A percentile compares a stretch with the other conserved stretches of the same genome.
Conservation (phyloP, 30 jellyfish, hydroid and myxozoan species). For the Rhopilema esculentum region DNA sequence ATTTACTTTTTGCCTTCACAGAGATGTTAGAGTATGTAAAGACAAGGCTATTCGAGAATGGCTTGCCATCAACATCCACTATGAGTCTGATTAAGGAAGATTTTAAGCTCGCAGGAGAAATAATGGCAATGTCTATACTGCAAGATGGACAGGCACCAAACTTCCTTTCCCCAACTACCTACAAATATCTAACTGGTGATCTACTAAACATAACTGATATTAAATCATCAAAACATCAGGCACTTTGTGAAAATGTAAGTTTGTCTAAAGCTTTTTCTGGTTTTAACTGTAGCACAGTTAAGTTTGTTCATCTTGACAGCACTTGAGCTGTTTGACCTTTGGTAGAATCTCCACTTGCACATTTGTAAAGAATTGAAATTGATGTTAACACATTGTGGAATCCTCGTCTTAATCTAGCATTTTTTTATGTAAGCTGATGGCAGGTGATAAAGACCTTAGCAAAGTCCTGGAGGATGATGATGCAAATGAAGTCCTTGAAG, state of each 20-base stretch:
- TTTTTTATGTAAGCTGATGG: constrained; percentile 3
- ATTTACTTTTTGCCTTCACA: background rate
- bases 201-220: background rate
- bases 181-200: constrained; percentile 18
- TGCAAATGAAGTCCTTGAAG: constrained; percentile 2
- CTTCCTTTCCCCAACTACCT: constrained; percentile 12
- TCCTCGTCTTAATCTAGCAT: constrained; percentile 1
- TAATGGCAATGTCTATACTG: constrained; percentile 44
- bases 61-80: constrained; percentile 19
- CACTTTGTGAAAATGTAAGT: too few relatives aligned
- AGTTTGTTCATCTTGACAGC: too few relatives aligned
- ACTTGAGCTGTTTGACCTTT: too few relatives aligned
- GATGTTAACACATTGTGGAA: background rate
- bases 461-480: constrained; percentile 4
- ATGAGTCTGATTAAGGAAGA: constrained; percentile 32
- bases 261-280: too few relatives aligned
- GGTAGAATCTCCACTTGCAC: too few relatives aligned
- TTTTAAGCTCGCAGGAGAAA: constrained; percentile 32
- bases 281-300: too few relatives aligned
- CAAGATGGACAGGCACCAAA: constrained; percentile 49
- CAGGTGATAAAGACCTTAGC: constrained; percentile 4
- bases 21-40: constrained; percentile 7
- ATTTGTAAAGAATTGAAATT: background rate
- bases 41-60: constrained; percentile 24
- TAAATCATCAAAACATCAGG: too few relatives aligned